phyloP scores from a whole-genome alignment of 1,140 invertebrate genomes.

The Drosophila littoralis region DNA sequence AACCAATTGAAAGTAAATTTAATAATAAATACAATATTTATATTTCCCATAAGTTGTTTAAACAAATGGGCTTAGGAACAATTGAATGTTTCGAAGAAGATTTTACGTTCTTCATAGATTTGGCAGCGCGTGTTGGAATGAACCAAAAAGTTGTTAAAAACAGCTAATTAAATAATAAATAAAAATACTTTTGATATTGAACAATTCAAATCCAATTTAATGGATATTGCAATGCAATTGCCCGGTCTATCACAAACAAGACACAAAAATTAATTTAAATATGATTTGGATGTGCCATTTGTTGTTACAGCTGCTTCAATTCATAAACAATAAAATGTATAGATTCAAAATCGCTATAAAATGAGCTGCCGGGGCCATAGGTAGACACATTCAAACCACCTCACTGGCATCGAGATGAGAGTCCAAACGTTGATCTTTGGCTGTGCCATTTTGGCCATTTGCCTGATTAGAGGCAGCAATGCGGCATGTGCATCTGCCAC shows the following conservation, averaged over 20 bases:
- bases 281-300: not conserved
- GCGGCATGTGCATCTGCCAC: conserved; percentile 5
- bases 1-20: too few relatives aligned
- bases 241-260: not conserved
- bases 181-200: not conserved
- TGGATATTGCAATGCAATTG: not conserved
- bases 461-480: conserved; percentile 1
- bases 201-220: too few relatives aligned
- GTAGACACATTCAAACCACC: not conserved
- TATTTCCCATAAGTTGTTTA: too few relatives aligned
- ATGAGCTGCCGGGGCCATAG: not conserved
- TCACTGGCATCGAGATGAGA: not conserved
- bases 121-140: not conserved
- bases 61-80: not conserved
- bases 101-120: not conserved
- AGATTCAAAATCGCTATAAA: conserved; percentile 3
- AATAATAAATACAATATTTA: too few relatives aligned
- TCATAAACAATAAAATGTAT: not conserved
- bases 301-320: conserved; percentile 1
- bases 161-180: conserved; percentile 1
- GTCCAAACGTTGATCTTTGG: conserved; percentile 11
- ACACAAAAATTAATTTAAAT: not conserved
- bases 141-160: not conserved
- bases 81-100: not conserved
- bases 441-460: conserved; percentile 4